Evolutionary conservation across 2,113 vertebrate species (phyloP), one percentile per base, ranked within the genome.

Genomic region (Pollachius pollachius): DNA sequence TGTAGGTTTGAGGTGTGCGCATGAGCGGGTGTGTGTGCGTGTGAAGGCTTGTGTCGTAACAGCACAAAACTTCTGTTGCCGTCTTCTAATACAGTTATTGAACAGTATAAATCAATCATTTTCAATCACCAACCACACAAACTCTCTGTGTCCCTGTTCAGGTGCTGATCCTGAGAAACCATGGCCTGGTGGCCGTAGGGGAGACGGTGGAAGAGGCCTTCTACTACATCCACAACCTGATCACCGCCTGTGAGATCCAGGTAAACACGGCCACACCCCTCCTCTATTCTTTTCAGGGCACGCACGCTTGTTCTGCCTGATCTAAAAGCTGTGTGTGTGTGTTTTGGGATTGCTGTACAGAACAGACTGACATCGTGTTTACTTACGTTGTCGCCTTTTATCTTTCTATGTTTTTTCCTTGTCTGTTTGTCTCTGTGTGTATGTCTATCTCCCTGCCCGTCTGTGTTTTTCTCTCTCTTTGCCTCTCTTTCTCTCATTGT

Each of bases 191-290:
- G 48, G 91, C 96, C 0, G 90, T 97, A 9, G 97, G 97, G 9
- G 96, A 95, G 89, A 99, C 95, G 0, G 92, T 98, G 27, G 97
- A 99, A 82, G 97, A 99, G 80, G 97, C 97, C 59, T 99, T 98
- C 85, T 97, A 95, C 87, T 97, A 98, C 74, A 96, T 97, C 73
- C 96, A 98, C 83, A 98, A 96, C 78, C 88, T 99, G 71, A 94
- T 98, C 72, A 94, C 94, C 3, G 97, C 97, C 30, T 99, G 97
- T 78, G 97, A 99, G 88, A 99, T 99, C 84, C 97, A 99, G 96
- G 97, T 99, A 90, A 7, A 48, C 15, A 19, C 7, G 4, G 30
- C 4, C 30, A 34, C 30, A 34, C 30, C 30, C 30, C 30, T 5
- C 6, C 30, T 34, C 30, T 34, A 34, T 34, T 34, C 30, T 7